Percentiles rank a stretch among this genome's conserved stretches.
Conservation (phyloP, 2,113 vertebrate genomes). For the Origma solitaria region DNA sequence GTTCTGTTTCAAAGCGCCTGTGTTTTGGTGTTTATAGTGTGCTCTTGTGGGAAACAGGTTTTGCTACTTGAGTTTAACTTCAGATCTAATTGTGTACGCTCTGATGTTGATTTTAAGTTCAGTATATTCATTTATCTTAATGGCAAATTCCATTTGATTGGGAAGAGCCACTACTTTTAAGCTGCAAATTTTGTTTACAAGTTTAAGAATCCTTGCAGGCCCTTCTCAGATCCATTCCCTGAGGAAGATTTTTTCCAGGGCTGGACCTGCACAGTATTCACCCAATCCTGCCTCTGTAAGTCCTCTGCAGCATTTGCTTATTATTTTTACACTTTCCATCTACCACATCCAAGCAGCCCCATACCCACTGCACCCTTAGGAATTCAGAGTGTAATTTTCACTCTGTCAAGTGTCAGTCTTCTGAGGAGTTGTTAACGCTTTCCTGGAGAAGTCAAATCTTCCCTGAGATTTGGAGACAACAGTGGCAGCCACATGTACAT, state of each 20-base stretch:
- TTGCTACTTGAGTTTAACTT: background rate
- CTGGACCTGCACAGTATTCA: background rate
- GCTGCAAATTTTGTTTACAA: background rate
- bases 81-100: background rate
- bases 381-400: background rate
- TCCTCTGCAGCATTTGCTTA: background rate
- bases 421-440: background rate
- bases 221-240: background rate
- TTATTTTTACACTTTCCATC: background rate
- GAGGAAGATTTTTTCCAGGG: background rate
- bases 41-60: background rate
- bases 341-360: background rate
- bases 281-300: background rate
- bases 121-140: background rate
- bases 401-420: background rate
- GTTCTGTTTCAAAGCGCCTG: background rate
- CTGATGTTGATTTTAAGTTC: background rate
- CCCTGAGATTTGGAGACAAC: background rate
- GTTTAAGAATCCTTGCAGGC: background rate
- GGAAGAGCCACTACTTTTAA: background rate
- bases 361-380: background rate
- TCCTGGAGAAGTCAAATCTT: background rate
- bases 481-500: rapidly evolving
- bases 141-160: background rate
- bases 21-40: background rate